Conservation (phyloP, 2,797 vertebrate species). For the Aldrovandia affinis region DNA sequence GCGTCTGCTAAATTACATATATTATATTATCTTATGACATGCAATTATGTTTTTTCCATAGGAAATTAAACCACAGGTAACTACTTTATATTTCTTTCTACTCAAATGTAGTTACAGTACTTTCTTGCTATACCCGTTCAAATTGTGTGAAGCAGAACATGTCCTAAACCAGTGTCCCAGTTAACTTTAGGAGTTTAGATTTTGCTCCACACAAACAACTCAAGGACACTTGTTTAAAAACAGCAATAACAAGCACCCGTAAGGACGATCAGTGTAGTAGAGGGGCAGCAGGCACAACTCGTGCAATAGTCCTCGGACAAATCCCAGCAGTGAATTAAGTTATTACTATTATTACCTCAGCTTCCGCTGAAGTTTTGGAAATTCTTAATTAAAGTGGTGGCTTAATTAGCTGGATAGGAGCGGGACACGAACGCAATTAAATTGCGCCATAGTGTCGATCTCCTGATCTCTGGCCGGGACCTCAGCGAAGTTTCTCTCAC, state of each 20-base stretch:
- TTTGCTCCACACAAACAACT: not conserved
- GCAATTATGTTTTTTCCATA: too few relatives aligned
- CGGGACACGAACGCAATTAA: conserved; percentile 62
- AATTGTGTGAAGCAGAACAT: not conserved
- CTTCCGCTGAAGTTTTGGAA: not conserved
- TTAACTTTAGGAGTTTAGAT: not conserved
- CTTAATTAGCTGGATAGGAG: conserved; percentile 64
- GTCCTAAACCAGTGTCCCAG: not conserved
- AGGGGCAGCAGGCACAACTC: not conserved
- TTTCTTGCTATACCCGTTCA: not conserved
- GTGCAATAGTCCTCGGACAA: not conserved
- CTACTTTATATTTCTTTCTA: too few relatives aligned
- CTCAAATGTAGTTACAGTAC: not conserved
- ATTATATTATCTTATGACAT: too few relatives aligned
- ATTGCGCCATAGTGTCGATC: conserved; percentile 55
- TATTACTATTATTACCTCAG: not conserved
- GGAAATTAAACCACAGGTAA: too few relatives aligned
- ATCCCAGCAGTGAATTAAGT: too few relatives aligned
- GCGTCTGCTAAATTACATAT: too few relatives aligned
- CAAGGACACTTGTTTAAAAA: not conserved
- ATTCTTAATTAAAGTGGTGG: conserved; percentile 14
- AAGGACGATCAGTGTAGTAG: too few relatives aligned
- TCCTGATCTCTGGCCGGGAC: conserved; percentile 62
- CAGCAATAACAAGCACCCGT: not conserved
- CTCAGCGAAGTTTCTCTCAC: conserved; percentile 55